Evolutionary conservation across 2,888 invertebrate genomes (phyloP), one percentile per base, ranked within the genome.

Genomic region (Pristionchus entomophagus): DNA sequence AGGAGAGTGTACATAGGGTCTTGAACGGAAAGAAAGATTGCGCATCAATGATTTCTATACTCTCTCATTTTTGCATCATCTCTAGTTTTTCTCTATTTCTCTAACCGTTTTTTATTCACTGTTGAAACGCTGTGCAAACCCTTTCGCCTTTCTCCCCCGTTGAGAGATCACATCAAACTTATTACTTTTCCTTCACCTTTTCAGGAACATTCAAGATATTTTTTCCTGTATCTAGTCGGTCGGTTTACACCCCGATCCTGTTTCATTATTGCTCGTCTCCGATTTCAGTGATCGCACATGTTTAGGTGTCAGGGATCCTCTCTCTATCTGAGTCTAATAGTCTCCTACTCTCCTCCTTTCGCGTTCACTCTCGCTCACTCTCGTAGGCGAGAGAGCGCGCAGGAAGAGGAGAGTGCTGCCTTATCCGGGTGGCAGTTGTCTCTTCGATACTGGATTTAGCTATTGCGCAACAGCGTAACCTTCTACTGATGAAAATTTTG

Each of bases 201-300:
- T 56, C n/a, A 19, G 1, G n/a, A 56, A 8, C n/a, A n/a, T n/a
- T n/a, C 0, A n/a, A 8, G 8, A 56, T n/a, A 22, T n/a, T n/a
- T n/a, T 22, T 10, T 35, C 35, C 65, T 29, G 29, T 62, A 29
- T 5, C 38, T 35, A 0, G n/a, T n/a, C n/a, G n/a, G n/a, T n/a
- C n/a, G 35, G 65, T 65, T 65, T 65, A 65, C 35, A 35, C 35
- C 35, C 35, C 65, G 35, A 29, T 38, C 65, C 19, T 35, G 65
- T 65, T 65, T 35, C 65, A 65, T 65, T 35, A 65, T 65, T 65
- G 65, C 0, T 22, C 1, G 2, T 1, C 41, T 73, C 73, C n/a
- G 41, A n/a, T 73, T 73, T 73, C 73, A 41, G 41, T 73, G 6
- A 41, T 73, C 73, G 73, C 41, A 73, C n/a, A n/a, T 45, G 73